phyloP scores from a whole-genome alignment of 1,140 invertebrate genomes.

The Euschistus heros region DNA sequence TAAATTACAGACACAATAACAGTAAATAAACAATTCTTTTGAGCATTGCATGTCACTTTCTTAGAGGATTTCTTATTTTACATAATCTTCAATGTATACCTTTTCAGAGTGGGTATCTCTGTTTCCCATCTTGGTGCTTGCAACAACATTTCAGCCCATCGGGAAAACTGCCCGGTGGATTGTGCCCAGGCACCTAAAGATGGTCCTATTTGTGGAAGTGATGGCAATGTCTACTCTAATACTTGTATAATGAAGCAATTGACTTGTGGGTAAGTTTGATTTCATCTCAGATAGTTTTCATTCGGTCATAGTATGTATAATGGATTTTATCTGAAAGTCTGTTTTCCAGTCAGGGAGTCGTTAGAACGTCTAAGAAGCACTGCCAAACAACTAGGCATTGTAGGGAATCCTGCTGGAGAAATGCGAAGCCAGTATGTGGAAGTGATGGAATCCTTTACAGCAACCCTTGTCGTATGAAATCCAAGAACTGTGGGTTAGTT shows the following conservation, averaged over 20 bases:
- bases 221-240: slow-evolving; percentile 86
- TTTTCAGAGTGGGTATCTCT: slow-evolving; percentile 39
- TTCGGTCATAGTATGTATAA: too few relatives aligned
- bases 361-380: slow-evolving; percentile 73
- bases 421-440: slow-evolving; percentile 80
- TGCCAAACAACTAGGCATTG: slow-evolving; percentile 86
- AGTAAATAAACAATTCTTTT: too few relatives aligned
- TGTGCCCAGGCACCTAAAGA: slow-evolving; percentile 72
- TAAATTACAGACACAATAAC: too few relatives aligned
- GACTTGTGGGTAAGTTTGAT: slow-evolving; percentile 63
- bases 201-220: slow-evolving; percentile 80
- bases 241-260: slow-evolving; percentile 85
- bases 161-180: slow-evolving; percentile 77
- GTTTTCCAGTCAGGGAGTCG: slow-evolving; percentile 39
- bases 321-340: too few relatives aligned
- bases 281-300: too few relatives aligned
- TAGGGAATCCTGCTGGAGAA: slow-evolving; percentile 78
- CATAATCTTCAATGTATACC: neutral
- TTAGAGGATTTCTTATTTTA: too few relatives aligned
- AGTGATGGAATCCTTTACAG: slow-evolving; percentile 83
- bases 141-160: slow-evolving; percentile 75
- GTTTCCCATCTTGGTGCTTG: slow-evolving; percentile 74
- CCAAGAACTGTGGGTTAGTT: slow-evolving; percentile 77
- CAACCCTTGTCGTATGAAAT: slow-evolving; percentile 85
- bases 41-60: too few relatives aligned